Evolutionary conservation across 2,797 vertebrate genomes (phyloP), one percentile per base, ranked within the genome.

Genomic region (Erpetoichthys calabaricus): DNA sequence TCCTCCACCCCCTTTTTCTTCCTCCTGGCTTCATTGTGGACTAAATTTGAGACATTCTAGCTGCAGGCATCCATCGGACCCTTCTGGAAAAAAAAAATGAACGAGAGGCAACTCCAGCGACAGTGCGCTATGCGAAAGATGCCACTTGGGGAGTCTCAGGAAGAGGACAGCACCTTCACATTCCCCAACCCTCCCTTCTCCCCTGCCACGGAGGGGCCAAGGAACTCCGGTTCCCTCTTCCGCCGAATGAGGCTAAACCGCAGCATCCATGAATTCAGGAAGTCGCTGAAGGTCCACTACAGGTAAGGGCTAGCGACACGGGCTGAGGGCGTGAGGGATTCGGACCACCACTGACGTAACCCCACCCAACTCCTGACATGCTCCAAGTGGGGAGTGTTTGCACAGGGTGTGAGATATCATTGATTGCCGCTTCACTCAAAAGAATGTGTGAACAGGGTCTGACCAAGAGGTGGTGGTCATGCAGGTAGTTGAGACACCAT

Each of bases 61-160:
- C 25, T 25, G 25, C 25, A 25, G 25, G 25, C 25, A 25, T 25
- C 25, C 25, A 25, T 25, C 7, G 47, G 45, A 45, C 59, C 1
- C 62, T 63, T 57, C 70, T 64, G 64, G 62, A 65, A 53, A 62
- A 51, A 62, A 51, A 64, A 55, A 56, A 84, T 85, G 84, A 80
- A 72, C 77, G 79, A 81, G 67, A 75, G 67, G 72, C 75, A 74
- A 67, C 71, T 79, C 68, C 72, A 65, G 58, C 67, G 74, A 64
- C 75, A 80, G 69, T 60, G 81, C 67, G 70, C 60, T 58, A 57
- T 80, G 47, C 3, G 47, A 7, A 49, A 49, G 47, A 7, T 49
- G 47, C 47, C 47, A 7, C n/a, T 49, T 68, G 73, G 70, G 74
- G 76, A 81, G 64, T 62, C 59, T 60, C 66, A 61, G 51, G 25